Evolutionary conservation across 2,797 vertebrate genomes (phyloP).

Genomic region (Eulemur coronatus): DNA sequence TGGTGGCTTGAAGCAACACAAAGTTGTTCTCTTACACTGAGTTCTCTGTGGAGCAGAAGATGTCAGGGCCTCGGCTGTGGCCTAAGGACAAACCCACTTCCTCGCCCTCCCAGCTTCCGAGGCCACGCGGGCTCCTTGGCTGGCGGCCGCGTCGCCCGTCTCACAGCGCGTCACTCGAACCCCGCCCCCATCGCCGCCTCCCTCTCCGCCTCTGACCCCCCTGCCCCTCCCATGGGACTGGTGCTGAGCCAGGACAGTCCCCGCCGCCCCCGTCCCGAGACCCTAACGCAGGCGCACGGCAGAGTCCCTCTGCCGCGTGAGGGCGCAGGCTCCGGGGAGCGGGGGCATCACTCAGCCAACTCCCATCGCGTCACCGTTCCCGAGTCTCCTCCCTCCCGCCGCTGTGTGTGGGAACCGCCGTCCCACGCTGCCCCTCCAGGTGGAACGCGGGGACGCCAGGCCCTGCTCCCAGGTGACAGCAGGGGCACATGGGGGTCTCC

Average conservation of each 20-base stretch:
- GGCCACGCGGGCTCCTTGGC: neutral
- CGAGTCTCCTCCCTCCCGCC: accelerated
- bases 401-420: neutral
- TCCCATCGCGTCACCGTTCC: accelerated
- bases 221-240: neutral
- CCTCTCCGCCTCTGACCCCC: neutral
- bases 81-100: neutral
- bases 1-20: neutral
- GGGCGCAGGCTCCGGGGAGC: neutral
- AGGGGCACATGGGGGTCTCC: neutral
- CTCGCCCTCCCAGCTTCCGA: too few species aligned
- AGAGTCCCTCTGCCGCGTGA: neutral
- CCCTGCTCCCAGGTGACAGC: neutral
- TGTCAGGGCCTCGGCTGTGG: neutral
- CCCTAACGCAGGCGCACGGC: too few species aligned
- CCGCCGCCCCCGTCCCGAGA: too few species aligned
- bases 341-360: neutral
- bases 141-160: neutral
- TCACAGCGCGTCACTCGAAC: too few species aligned
- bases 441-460: neutral
- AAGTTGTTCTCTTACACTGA: accelerated
- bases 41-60: neutral
- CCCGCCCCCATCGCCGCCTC: neutral
- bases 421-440: neutral
- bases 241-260: neutral